These are phyloP conservation scores for Chrysina gloriosa DNA, from an alignment of 2,888 invertebrate genomes.

Conservation along the genomic window DNA sequence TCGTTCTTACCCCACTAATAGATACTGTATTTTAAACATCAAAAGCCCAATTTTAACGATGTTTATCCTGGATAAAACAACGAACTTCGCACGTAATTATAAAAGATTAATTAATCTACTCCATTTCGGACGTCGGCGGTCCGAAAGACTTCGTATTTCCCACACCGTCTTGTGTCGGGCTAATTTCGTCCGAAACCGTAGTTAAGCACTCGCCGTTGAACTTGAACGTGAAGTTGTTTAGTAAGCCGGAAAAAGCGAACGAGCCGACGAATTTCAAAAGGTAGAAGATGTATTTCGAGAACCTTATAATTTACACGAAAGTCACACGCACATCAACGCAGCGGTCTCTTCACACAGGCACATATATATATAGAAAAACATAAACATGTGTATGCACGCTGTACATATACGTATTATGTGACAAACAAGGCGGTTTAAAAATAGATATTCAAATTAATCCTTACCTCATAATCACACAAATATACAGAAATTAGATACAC, in stretches of 20 bases:
- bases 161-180: neutral
- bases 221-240: constrained; percentile 13
- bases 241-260: neutral
- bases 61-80: neutral
- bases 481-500: too few relatives aligned
- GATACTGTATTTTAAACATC: constrained; percentile 5
- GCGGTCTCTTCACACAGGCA: too few relatives aligned
- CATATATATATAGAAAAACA: too few relatives aligned
- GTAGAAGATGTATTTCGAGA: constrained; percentile 15
- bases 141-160: constrained; percentile 6
- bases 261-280: neutral
- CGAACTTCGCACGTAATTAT: constrained; percentile 15
- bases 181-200: neutral
- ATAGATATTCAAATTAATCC: too few relatives aligned
- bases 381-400: too few relatives aligned
- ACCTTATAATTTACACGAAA: constrained; percentile 24
- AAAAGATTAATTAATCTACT: constrained; percentile 18
- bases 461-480: too few relatives aligned
- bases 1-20: neutral
- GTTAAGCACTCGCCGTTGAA: neutral
- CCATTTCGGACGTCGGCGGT: neutral
- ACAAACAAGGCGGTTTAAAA: too few relatives aligned
- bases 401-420: too few relatives aligned
- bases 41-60: constrained; percentile 1
- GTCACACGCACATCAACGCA: neutral